Conservation (phyloP, 1,140 invertebrate species). For the Micrasema minimum region DNA sequence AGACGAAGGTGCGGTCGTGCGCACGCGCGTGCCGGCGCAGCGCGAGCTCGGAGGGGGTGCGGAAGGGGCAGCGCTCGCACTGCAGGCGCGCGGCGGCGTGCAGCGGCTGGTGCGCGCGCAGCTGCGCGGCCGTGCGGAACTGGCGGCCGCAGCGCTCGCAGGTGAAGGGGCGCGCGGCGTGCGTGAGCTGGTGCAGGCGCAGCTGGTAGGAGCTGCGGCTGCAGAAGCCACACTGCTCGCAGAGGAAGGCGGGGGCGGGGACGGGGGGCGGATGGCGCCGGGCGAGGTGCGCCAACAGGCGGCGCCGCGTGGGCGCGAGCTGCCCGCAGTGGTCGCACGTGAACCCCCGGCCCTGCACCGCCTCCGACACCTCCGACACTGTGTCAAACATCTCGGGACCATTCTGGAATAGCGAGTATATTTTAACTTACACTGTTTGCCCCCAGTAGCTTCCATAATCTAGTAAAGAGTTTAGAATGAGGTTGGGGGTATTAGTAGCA, state of each 20-base stretch:
- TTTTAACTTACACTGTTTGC: background rate
- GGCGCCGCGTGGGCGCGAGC: background rate
- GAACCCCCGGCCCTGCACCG: background rate
- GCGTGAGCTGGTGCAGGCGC: constrained; percentile 54
- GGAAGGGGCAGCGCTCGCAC: too few relatives aligned
- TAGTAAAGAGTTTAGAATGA: too few relatives aligned
- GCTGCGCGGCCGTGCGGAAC: constrained; percentile 47
- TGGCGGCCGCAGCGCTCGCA: constrained; percentile 57
- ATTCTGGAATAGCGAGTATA: background rate
- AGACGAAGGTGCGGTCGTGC: background rate
- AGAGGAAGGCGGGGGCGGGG: background rate
- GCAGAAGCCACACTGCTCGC: constrained; percentile 21
- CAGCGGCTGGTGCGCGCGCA: background rate
- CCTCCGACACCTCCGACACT: background rate
- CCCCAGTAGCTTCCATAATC: background rate
- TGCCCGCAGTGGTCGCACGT: background rate
- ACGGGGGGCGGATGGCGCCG: background rate
- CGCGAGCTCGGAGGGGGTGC: too few relatives aligned
- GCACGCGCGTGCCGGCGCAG: background rate
- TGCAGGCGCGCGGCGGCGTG: constrained; percentile 2
- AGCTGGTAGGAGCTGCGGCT: constrained; percentile 2
- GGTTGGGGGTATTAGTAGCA: too few relatives aligned
- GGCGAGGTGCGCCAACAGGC: background rate
- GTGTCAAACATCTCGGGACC: background rate
- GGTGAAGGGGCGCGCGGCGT: constrained; percentile 54